Evolutionary conservation across 2,113 vertebrate species (phyloP).

Genomic region (Pterocles gutturalis): DNA sequence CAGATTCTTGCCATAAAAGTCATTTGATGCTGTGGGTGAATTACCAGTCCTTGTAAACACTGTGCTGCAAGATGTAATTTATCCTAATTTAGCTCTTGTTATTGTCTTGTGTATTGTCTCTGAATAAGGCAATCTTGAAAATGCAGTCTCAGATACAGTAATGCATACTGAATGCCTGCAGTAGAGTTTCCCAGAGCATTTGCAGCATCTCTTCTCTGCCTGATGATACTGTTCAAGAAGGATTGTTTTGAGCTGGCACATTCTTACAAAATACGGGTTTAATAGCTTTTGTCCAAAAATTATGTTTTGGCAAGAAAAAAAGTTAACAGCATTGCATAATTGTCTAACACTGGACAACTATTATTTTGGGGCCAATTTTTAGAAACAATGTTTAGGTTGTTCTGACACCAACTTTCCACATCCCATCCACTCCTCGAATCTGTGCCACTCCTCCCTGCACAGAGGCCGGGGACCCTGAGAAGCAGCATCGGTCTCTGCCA

Average conservation of each 20-base stretch:
- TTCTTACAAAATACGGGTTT: not conserved
- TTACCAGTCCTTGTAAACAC: slow-evolving; percentile 36
- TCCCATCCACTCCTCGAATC: not conserved
- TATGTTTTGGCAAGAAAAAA: not conserved
- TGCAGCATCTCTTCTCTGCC: not conserved
- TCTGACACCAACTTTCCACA: not conserved
- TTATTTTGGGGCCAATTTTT: not conserved
- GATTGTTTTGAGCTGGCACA: not conserved
- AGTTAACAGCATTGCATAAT: not conserved
- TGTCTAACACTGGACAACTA: not conserved
- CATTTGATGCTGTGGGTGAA: slow-evolving; percentile 28
- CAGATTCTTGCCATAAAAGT: not conserved
- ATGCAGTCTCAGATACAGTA: not conserved
- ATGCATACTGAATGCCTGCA: not conserved
- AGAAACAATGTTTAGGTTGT: not conserved
- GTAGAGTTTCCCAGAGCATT: not conserved
- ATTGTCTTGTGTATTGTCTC: slow-evolving; percentile 29
- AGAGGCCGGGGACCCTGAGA: not conserved
- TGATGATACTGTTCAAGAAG: not conserved
- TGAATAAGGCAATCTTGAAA: slow-evolving; percentile 10
- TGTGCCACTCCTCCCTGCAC: not conserved
- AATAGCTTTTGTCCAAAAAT: not conserved
- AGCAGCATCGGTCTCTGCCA: not conserved
- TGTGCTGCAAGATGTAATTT: slow-evolving; percentile 57
- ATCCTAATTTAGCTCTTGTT: slow-evolving; percentile 51